Conservation (phyloP, 2,888 invertebrate species). For the Caenorhabditis sp. region DNA sequence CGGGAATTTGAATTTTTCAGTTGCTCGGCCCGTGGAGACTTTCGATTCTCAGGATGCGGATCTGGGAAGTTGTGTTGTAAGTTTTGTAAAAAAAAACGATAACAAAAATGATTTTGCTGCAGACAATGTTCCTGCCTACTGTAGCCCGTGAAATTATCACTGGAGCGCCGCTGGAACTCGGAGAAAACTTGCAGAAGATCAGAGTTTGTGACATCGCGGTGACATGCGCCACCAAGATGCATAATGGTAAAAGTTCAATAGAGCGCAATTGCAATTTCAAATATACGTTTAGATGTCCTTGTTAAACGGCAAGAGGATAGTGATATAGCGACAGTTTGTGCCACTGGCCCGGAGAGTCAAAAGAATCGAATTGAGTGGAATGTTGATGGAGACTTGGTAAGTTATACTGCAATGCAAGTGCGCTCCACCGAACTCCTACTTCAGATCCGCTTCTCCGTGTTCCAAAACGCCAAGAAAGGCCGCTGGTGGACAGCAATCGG, state of each 20-base stretch:
- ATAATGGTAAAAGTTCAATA: conserved; percentile 34
- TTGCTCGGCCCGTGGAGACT: conserved; percentile 57
- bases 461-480: conserved; percentile 70
- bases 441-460: conserved; percentile 53
- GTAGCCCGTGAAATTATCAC: conserved; percentile 54
- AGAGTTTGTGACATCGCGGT: conserved; percentile 65
- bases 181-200: conserved; percentile 33
- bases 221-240: conserved; percentile 58
- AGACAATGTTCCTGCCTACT: conserved; percentile 59
- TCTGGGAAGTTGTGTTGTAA: conserved; percentile 58
- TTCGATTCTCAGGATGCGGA: conserved; percentile 56
- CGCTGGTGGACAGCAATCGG: conserved; percentile 73
- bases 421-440: background rate
- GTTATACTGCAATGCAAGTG: background rate
- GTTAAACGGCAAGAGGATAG: conserved; percentile 52
- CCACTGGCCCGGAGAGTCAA: conserved; percentile 26
- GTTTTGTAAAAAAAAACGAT: too few relatives aligned
- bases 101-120: too few relatives aligned
- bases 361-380: conserved; percentile 59
- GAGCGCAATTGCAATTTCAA: background rate
- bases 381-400: conserved; percentile 40
- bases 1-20: too few relatives aligned
- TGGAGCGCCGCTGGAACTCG: conserved; percentile 53
- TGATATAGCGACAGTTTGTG: conserved; percentile 38
- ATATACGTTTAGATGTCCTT: conserved; percentile 50